Evolutionary conservation across 2,113 vertebrate genomes (phyloP), one percentile per base, ranked within the genome.

Genomic region (Amphilophus citrinellus): DNA sequence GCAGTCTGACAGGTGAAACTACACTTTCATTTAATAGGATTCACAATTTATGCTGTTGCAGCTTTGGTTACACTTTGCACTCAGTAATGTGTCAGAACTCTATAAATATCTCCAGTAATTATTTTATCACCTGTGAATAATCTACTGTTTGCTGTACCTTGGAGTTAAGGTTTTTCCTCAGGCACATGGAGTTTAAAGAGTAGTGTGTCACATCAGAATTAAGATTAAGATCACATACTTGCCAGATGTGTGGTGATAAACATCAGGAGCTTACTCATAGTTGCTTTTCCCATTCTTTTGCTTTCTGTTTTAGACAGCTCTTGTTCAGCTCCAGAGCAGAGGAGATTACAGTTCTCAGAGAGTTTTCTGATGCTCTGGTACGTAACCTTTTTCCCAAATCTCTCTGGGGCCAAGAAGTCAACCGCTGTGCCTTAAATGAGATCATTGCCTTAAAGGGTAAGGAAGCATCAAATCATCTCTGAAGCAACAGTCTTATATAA

Each of bases 371-470:
- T 2, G 90, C 92, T 47, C 83, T 97, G 61, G 91, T 96, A 61
- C 91, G 90, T 76, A 96, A 95, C 87, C 90, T 97, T 89, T 91
- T 96, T 9, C 93, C 95, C 4, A 58, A 91, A 39, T 92, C 93
- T 68, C 76, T 96, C 14, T 92, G 93, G 93, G 79, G 84, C 44
- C 86, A 90, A 60, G 87, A 95, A 78, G 80, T 95, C 89, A 92
- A 92, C 93, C 88, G 78, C 79, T 96, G 94, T 91, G 86, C 90
- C 90, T 91, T 97, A 83, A 95, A 91, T 80, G 96, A 97, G 90
- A 94, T 96, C 50, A 39, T 96, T 80, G 94, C 95, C 59, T 79
- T 94, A 62, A 96, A 96, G 93, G 95, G 96, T 96, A 91, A 92
- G 94, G 65, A 86, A 77, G 65, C 79, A 42, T 88, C 87, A 59